These are phyloP conservation scores for Fregetta grallaria DNA, from an alignment of 2,113 vertebrate species.

Conservation along the genomic window DNA sequence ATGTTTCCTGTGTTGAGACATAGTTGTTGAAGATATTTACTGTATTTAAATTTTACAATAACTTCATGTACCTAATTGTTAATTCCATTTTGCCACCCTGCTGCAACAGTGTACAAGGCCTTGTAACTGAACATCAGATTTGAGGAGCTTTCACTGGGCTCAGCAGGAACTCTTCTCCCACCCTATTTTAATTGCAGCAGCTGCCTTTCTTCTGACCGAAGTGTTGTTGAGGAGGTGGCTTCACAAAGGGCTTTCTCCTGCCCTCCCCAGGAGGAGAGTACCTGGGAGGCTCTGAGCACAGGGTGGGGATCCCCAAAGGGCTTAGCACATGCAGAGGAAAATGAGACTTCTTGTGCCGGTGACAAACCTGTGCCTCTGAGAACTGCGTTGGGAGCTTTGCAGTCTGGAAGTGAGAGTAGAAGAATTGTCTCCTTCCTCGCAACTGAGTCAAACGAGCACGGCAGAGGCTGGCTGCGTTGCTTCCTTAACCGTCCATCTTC, in stretches of 20 bases:
- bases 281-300: not conserved
- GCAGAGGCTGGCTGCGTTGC: not conserved
- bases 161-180: not conserved
- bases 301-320: not conserved
- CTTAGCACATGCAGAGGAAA: not conserved
- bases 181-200: not conserved
- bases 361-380: not conserved
- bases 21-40: not conserved
- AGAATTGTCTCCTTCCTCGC: not conserved
- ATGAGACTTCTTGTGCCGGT: not conserved
- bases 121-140: not conserved
- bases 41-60: not conserved
- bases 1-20: not conserved
- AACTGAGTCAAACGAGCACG: not conserved
- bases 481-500: not conserved
- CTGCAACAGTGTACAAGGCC: not conserved
- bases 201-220: not conserved
- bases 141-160: not conserved
- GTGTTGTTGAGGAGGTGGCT: not conserved
- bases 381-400: not conserved
- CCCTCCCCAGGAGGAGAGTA: not conserved
- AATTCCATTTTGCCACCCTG: not conserved
- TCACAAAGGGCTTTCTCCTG: not conserved
- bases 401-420: not conserved
- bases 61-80: not conserved